Evolutionary conservation across 92 coral and sea anemone species (phyloP).

Genomic region (Epizoanthus illoricatus): DNA sequence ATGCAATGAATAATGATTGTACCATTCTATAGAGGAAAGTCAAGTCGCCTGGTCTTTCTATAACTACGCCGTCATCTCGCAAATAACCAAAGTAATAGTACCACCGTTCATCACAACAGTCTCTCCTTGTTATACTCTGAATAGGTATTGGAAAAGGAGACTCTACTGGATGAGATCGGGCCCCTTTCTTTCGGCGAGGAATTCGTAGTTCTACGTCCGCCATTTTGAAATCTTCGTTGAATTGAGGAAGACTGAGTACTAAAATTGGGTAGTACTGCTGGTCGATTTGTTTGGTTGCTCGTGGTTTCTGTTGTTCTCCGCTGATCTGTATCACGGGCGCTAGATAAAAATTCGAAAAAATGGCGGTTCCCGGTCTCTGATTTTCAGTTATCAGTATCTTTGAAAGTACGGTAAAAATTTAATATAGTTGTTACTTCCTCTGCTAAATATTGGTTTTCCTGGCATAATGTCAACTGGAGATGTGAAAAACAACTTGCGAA

Average conservation of each 20-base stretch:
- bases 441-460: neutral
- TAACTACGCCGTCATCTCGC: conserved; percentile 76
- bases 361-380: too few species aligned
- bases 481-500: conserved; percentile 89
- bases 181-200: conserved; percentile 90
- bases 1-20: conserved; percentile 15
- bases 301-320: too few species aligned
- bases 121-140: conserved; percentile 69
- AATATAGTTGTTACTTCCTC: too few species aligned
- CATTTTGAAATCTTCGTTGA: conserved; percentile 54
- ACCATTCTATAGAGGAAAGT: conserved; percentile 94
- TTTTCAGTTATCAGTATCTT: too few species aligned
- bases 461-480: conserved; percentile 91
- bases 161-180: conserved; percentile 61
- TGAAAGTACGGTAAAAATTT: too few species aligned
- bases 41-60: conserved; percentile 87
- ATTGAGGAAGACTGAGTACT: conserved; percentile 16
- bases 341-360: too few species aligned
- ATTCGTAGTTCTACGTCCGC: conserved; percentile 64
- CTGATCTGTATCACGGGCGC: too few species aligned
- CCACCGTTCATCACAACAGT: conserved; percentile 69
- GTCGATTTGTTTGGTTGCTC: too few species aligned
- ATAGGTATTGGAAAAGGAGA: conserved; percentile 91
- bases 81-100: conserved; percentile 86
- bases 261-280: neutral